These are phyloP conservation scores for Brenthis ino DNA, from an alignment of 2,888 invertebrate species.

Conservation along the genomic window DNA sequence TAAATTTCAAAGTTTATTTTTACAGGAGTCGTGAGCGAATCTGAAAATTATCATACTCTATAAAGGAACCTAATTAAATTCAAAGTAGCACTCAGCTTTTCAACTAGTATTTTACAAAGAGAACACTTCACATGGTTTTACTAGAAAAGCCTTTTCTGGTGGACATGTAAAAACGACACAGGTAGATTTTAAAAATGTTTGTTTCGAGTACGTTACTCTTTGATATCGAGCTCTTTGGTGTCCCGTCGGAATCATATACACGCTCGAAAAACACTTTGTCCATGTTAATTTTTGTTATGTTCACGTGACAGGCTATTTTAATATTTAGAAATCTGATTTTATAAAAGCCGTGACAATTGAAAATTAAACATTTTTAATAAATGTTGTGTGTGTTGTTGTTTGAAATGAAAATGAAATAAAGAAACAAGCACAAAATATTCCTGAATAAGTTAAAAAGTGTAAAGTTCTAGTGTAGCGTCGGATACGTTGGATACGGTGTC, in stretches of 20 bases:
- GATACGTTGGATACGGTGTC: too few species aligned
- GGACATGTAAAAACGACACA: slow-evolving; percentile 54
- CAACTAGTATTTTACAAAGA: slow-evolving; percentile 42
- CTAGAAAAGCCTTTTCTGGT: slow-evolving; percentile 50
- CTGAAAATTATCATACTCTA: slow-evolving; percentile 17
- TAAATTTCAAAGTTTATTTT: background rate
- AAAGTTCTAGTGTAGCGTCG: too few species aligned
- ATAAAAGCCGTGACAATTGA: background rate
- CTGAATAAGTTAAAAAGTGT: too few species aligned
- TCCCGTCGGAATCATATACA: slow-evolving; percentile 57
- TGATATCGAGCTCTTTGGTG: slow-evolving; percentile 60
- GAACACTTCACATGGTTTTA: slow-evolving; percentile 41
- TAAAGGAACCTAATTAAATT: slow-evolving; percentile 36
- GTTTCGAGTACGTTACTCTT: slow-evolving; percentile 52
- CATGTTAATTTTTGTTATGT: slow-evolving; percentile 43
- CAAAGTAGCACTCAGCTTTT: slow-evolving; percentile 35
- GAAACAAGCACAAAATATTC: background rate
- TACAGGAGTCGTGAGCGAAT: slow-evolving; percentile 4
- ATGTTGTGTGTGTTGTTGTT: too few species aligned
- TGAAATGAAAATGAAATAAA: background rate
- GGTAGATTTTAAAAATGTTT: slow-evolving; percentile 55
- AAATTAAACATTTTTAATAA: background rate
- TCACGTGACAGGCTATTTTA: slow-evolving; percentile 23
- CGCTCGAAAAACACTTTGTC: slow-evolving; percentile 51
- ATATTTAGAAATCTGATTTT: slow-evolving; percentile 7